Base-by-base conservation (phyloP, 1,140 invertebrate genomes). In the Megalonaias nervosa region DNA sequence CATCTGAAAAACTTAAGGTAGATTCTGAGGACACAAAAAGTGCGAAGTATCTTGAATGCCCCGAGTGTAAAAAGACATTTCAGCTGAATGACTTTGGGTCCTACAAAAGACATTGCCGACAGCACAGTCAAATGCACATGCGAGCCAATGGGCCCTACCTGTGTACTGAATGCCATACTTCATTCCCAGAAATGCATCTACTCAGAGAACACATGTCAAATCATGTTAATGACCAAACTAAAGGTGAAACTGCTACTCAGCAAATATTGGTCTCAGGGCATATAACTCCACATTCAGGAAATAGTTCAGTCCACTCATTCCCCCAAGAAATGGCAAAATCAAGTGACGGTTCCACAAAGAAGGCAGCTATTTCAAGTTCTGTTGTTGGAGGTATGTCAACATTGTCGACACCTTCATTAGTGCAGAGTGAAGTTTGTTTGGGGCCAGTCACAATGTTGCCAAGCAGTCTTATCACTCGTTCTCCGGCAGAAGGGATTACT, bases 81-180 rank as follows among this genome's bases (percentile, higher is more conserved):
- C 88, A 87, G 75, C 71, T 89, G 38, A 89, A 89, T 75, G 88
- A 89, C 67, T 89, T 89, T 84, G 88, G 88, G 23, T 85, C 86
- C n/a, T 89, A 88, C 77, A 89, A 89, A 73, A 79, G 86, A 16
- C 88, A 89, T 64, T 89, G 88, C 71, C 76, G 86, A 6, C 85
- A 87, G 67, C 88, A 89, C 76, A 82, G 83, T 23, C 79, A 82
- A 48, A 69, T 75, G 19, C 67, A 76, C 56, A 72, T 74, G 17
- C 4, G 38, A 48, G 38, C 38, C 38, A 71, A 67, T 48, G 84
- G 85, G 31, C 81, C 83, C 17, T 87, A 84, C 57, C 70, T 69
- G 26, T 82, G 80, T 64, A 48, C 76, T 38, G 81, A 83, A 31
- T 83, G 80, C 72, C 80, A 79, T 67, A 66, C 74, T 23, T 80